phyloP scores from a whole-genome alignment of 2,888 invertebrate species.

The Heliothis peltigera region DNA sequence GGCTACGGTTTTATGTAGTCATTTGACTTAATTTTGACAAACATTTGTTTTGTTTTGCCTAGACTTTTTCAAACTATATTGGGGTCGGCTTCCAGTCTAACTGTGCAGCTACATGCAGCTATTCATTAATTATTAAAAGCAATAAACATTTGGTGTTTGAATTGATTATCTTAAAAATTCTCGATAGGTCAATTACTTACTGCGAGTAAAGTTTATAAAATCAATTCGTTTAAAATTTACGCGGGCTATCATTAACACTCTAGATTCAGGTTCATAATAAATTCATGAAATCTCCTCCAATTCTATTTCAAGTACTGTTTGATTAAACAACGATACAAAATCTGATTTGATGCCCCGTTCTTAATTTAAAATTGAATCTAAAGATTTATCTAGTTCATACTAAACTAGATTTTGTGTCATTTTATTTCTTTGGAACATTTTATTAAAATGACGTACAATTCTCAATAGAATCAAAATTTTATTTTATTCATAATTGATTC shows the following conservation, averaged over 20 bases:
- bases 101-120: no score
- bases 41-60: no score
- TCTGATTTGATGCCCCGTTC: slow-evolving; percentile 3
- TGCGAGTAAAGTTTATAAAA: neutral
- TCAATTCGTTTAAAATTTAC: slow-evolving; percentile 4
- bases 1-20: slow-evolving; percentile 19
- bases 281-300: slow-evolving; percentile 19
- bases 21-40: no score
- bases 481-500: neutral
- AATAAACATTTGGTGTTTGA: neutral
- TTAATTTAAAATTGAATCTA: slow-evolving; percentile 6
- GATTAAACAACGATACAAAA: slow-evolving; percentile 14
- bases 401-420: no score
- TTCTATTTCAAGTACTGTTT: neutral
- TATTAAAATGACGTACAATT: neutral
- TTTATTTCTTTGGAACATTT: neutral
- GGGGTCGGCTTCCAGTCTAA: no score
- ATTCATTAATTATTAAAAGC: no score
- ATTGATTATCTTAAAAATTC: neutral
- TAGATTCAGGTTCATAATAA: slow-evolving; percentile 1
- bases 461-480: neutral
- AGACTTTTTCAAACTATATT: no score
- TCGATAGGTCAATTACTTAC: neutral
- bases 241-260: neutral
- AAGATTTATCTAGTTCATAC: slow-evolving; percentile 8